Base-by-base conservation (phyloP, 2,113 vertebrate genomes). In the Calyptomena viridis region DNA sequence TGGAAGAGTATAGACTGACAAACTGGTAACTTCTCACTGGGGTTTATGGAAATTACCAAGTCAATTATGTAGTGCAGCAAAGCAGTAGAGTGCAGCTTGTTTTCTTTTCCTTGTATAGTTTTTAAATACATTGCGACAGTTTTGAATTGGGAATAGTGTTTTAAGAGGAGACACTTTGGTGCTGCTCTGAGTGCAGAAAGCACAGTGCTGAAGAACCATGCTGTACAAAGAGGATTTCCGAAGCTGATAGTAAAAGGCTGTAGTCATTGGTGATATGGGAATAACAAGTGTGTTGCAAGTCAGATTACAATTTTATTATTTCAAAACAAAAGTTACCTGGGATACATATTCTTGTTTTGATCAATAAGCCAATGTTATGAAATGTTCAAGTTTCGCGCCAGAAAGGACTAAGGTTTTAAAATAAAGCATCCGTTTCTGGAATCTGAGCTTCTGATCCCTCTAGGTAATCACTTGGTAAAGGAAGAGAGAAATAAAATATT, bases 31-130 rank as follows among this genome's bases (percentile, higher is more conserved):
- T 87, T 95, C 44, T 95, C 95, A 68, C 80, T 82, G 42, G 89
- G 75, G 84, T 53, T 95, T 93, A 58, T 90, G 87, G 92, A 74
- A 94, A 94, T 91, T 47, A 40, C 52, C 7, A 40, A 91, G 67
- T 84, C 79, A 84, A 8, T 92, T 88, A 58, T 0, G 2, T 25
- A 47, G 35, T 27, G 66, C 56, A 78, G 20, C 68, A 42, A 71
- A 56, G 68, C 74, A 58, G 50, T 72, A 35, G 39, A 66, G 31
- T 68, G 44, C 56, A 72, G 40, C 77, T 79, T 66, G 55, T 87
- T 92, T 95, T 71, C 81, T 82, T 84, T 73, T 94, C 73, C 60
- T 91, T 50, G 60, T 68, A 3, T 79, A 21, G 79, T 79, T 95
- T 85, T 96, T 91, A 90, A 95, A 74, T 88, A 93, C 59, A 35